A percentile compares a stretch with the other conserved stretches of the same genome.
phyloP scores from a whole-genome alignment of 2,888 invertebrate genomes.

The Caenorhabditis uteleia region DNA sequence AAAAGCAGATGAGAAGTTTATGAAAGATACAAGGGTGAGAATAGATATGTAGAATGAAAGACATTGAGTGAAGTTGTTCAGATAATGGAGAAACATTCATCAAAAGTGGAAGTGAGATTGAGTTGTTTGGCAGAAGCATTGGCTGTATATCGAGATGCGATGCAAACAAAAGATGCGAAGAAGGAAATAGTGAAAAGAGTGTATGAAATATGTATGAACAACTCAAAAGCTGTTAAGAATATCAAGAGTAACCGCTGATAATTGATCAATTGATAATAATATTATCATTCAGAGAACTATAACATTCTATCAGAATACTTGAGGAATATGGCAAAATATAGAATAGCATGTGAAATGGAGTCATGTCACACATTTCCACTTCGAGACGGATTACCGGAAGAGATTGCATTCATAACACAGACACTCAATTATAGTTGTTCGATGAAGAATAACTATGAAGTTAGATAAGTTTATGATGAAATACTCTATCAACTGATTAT shows the following conservation, averaged over 20 bases:
- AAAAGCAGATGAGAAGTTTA: slow-evolving; percentile 30
- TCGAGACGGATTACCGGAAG: slow-evolving; percentile 26
- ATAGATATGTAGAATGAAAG: no score
- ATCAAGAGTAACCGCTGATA: slow-evolving; percentile 44
- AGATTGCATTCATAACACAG: slow-evolving; percentile 28
- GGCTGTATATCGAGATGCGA: slow-evolving; percentile 34
- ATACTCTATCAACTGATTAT: background rate
- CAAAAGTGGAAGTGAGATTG: slow-evolving; percentile 43
- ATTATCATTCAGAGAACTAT: slow-evolving; percentile 39
- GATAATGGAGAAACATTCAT: slow-evolving; percentile 41
- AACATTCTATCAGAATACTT: slow-evolving; percentile 11
- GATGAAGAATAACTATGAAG: slow-evolving; percentile 47
- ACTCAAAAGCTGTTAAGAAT: slow-evolving; percentile 43
- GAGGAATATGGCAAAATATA: slow-evolving; percentile 7
- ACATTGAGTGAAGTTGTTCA: no score
- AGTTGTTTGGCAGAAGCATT: slow-evolving; percentile 41
- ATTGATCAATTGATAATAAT: background rate
- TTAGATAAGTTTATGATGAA: background rate
- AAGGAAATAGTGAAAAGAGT: slow-evolving; percentile 52
- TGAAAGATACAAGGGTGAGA: slow-evolving; percentile 13
- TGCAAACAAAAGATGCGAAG: slow-evolving; percentile 44
- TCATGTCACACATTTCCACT: slow-evolving; percentile 31
- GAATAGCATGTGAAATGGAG: slow-evolving; percentile 27
- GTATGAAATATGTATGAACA: slow-evolving; percentile 51
- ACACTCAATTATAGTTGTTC: slow-evolving; percentile 49